Evolutionary conservation across 2,113 vertebrate genomes (phyloP).

Genomic region (Butastur rufipennis): DNA sequence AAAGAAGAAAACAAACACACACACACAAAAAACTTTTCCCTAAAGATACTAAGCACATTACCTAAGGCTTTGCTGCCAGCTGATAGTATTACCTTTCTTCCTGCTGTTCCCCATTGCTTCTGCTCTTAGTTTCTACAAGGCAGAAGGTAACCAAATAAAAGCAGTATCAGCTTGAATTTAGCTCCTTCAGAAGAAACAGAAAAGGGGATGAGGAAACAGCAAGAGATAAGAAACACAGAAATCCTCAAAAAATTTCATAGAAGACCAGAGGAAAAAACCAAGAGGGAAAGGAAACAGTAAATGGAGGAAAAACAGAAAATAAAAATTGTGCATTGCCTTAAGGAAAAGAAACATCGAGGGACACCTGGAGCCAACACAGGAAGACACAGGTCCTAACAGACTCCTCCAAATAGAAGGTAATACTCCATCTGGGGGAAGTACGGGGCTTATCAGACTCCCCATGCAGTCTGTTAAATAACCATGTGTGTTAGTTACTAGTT

Average conservation of each 20-base stretch:
- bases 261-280: background rate
- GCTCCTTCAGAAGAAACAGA: background rate
- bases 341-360: background rate
- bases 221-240: background rate
- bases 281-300: background rate
- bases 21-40: background rate
- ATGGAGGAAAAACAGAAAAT: background rate
- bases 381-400: background rate
- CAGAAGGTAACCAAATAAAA: background rate
- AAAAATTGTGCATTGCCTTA: background rate
- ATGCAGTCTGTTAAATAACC: background rate
- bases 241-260: background rate
- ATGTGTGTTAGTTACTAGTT: accelerated
- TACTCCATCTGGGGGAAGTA: background rate
- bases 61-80: background rate
- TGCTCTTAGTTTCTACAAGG: background rate
- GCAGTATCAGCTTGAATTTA: background rate
- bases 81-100: background rate
- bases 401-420: background rate
- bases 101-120: background rate
- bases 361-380: background rate
- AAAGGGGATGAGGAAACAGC: background rate
- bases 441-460: background rate
- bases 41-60: background rate
- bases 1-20: background rate